These are phyloP conservation scores for Augochlorella aurata DNA, from an alignment of 2,888 invertebrate genomes.

Conservation along the genomic window DNA sequence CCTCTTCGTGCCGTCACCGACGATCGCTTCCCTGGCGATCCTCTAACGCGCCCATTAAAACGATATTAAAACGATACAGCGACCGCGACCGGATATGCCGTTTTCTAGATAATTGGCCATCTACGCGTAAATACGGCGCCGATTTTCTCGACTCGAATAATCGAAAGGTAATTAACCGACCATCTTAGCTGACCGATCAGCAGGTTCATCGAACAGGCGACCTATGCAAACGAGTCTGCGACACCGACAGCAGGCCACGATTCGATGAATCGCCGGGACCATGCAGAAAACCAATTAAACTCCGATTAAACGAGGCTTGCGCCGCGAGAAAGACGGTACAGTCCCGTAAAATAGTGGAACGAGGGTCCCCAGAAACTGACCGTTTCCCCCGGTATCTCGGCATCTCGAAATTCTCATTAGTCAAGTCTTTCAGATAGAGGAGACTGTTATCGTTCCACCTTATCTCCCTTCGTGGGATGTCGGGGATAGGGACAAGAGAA, in stretches of 20 bases:
- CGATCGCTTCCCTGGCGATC: not conserved
- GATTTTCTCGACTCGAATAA: not conserved
- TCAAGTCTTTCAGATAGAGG: slow-evolving; percentile 39
- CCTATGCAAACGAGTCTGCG: not conserved
- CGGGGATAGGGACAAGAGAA: not conserved
- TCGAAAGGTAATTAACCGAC: not conserved
- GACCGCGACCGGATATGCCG: too few species aligned
- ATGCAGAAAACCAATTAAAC: slow-evolving; percentile 32
- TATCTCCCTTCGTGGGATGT: slow-evolving; percentile 52
- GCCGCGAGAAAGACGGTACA: not conserved
- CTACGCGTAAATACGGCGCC: not conserved
- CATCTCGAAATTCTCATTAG: slow-evolving; percentile 54
- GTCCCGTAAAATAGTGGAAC: not conserved
- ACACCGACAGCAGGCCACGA: not conserved
- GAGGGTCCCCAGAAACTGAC: not conserved
- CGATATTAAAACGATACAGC: too few species aligned
- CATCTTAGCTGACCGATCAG: not conserved
- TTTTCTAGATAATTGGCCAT: not conserved
- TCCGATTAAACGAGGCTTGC: slow-evolving; percentile 31
- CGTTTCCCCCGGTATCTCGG: slow-evolving; percentile 23
- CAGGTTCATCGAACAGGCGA: not conserved
- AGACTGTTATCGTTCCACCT: slow-evolving; percentile 49
- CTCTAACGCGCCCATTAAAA: too few species aligned
- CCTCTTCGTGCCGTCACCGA: not conserved
- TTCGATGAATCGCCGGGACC: not conserved